phyloP scores from a whole-genome alignment of 2,797 vertebrate genomes.

The Platyrinchus mystaceus region DNA sequence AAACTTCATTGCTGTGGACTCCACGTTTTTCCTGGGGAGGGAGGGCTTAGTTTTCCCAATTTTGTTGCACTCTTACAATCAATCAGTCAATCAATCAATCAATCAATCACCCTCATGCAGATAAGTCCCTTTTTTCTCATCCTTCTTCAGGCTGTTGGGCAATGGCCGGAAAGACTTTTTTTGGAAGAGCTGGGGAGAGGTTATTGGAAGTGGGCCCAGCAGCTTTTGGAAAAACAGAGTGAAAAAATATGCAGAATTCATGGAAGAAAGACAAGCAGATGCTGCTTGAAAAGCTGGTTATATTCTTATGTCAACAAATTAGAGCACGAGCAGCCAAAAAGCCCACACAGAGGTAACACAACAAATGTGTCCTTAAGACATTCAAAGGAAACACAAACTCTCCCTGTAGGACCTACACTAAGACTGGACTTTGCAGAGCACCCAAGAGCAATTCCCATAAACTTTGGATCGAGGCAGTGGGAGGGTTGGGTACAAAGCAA shows the following conservation, averaged over 20 bases:
- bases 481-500: background rate
- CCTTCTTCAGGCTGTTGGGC: background rate
- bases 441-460: background rate
- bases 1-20: background rate
- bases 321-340: constrained; percentile 22
- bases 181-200: constrained; percentile 28
- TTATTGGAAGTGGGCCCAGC: constrained; percentile 25
- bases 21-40: background rate
- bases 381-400: background rate
- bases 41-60: background rate
- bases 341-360: constrained; percentile 59
- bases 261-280: constrained; percentile 57
- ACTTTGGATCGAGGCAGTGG: background rate
- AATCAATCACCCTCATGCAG: background rate
- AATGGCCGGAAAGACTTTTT: constrained; percentile 27
- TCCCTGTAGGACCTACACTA: background rate
- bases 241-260: constrained; percentile 37
- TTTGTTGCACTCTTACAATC: background rate
- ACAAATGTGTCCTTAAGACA: constrained; percentile 18
- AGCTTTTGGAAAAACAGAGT: constrained; percentile 45
- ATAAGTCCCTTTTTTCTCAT: background rate
- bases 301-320: constrained; percentile 56
- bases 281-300: constrained; percentile 32
- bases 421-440: background rate
- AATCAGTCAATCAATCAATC: background rate